Conservation (phyloP, 64 coral and sea anemone species). For the Actinia tenebrosa region DNA sequence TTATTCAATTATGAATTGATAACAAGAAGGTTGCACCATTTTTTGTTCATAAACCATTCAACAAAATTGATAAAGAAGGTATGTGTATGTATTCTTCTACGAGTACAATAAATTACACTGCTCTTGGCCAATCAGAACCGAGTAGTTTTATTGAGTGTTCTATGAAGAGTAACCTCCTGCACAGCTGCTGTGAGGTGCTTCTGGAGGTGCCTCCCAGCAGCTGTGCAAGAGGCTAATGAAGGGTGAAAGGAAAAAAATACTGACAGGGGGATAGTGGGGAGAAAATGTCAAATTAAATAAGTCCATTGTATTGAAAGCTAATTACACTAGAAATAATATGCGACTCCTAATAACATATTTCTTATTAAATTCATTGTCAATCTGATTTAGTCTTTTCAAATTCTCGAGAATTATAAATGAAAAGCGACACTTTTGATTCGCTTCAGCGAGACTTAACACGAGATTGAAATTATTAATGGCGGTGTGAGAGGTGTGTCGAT, state of each 20-base stretch:
- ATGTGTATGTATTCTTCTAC: neutral
- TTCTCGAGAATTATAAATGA: neutral
- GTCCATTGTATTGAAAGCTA: neutral
- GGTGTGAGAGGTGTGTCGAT: constrained; percentile 16
- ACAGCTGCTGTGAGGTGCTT: neutral
- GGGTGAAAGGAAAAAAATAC: neutral
- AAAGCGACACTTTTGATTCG: neutral
- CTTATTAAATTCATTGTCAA: neutral
- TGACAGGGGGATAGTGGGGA: neutral
- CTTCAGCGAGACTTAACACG: neutral
- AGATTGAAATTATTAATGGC: neutral
- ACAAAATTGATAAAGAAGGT: no score
- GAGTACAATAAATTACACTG: no score
- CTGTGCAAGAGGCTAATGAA: no score
- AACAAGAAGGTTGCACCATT: no score
- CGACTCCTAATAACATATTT: neutral
- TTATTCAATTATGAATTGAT: no score
- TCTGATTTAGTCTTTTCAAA: neutral
- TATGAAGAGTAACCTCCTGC: neutral
- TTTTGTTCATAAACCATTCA: no score
- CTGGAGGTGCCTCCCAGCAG: no score
- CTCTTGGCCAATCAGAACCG: neutral
- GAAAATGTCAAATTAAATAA: neutral
- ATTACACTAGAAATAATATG: no score
- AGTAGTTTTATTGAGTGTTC: neutral